A percentile compares a stretch with the other conserved stretches of the same genome.
Evolutionary conservation across 2,888 invertebrate species (phyloP).

Genomic region (Lasioglossum lativentre): DNA sequence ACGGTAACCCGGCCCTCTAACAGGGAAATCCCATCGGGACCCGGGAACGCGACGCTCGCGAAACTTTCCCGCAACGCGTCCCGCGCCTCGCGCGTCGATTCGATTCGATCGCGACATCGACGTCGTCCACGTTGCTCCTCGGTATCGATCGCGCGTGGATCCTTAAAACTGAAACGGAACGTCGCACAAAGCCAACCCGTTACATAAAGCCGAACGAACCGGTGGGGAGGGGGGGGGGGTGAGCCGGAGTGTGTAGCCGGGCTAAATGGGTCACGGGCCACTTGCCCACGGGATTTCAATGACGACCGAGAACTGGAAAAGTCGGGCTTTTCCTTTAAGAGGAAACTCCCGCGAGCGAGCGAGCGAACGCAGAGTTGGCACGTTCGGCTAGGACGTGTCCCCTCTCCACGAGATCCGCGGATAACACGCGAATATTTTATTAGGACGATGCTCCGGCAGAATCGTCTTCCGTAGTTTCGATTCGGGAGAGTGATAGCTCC

Average conservation of each 20-base stretch:
- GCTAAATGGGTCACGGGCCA: conserved; percentile 59
- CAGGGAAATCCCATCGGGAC: conserved; percentile 22
- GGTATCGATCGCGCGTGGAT: conserved; percentile 40
- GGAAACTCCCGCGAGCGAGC: conserved; percentile 7
- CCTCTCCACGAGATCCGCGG: neutral
- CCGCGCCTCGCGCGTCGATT: neutral
- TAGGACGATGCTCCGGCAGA: neutral
- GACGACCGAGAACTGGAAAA: conserved; percentile 50
- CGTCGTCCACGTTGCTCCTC: neutral
- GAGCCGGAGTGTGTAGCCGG: conserved; percentile 25
- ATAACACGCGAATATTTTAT: conserved; percentile 32
- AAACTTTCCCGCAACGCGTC: neutral
- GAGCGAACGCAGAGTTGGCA: neutral
- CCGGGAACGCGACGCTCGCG: neutral
- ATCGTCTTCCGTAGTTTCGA: neutral
- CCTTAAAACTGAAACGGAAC: conserved; percentile 32
- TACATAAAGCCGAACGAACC: conserved; percentile 44
- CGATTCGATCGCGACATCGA: conserved; percentile 27
- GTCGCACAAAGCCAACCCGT: conserved; percentile 25
- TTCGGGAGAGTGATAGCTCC: neutral
- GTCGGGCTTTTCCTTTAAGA: conserved; percentile 28
- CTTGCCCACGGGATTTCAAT: conserved; percentile 57
- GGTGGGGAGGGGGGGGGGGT: neutral
- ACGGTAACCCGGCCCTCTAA: conserved; percentile 2
- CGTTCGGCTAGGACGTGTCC: neutral